phyloP scores from a whole-genome alignment of 2,797 vertebrate genomes.

The Otus scops region DNA sequence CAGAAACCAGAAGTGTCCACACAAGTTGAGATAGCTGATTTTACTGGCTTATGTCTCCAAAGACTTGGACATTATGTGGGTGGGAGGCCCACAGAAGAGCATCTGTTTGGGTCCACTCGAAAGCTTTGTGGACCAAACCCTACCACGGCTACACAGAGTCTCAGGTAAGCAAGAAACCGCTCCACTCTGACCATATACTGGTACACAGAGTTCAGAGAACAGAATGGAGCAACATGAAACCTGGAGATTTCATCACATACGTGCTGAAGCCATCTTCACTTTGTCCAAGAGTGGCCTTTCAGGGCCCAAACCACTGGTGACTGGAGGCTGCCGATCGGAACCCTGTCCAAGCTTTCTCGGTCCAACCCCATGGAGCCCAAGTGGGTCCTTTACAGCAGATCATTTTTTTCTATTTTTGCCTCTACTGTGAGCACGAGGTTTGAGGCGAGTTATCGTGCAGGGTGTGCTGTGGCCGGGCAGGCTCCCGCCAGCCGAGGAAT shows the following conservation, averaged over 20 bases:
- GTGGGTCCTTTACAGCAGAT: background rate
- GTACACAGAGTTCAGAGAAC: background rate
- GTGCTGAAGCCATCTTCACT: background rate
- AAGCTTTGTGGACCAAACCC: background rate
- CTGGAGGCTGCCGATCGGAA: background rate
- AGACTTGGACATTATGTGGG: background rate
- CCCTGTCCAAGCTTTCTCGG: background rate
- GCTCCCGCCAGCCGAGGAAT: background rate
- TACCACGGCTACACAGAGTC: background rate
- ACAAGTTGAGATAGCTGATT: background rate
- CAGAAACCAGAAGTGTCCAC: background rate
- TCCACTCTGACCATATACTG: background rate
- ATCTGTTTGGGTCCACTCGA: background rate
- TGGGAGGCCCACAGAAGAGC: background rate
- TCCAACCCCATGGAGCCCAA: background rate
- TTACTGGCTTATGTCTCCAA: background rate
- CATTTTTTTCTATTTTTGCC: background rate
- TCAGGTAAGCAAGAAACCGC: background rate
- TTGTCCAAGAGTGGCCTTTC: background rate
- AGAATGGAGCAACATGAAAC: background rate
- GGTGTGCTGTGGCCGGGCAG: background rate
- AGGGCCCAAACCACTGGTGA: background rate
- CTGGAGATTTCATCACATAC: accelerated
- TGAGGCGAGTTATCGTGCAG: accelerated
- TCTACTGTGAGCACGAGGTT: accelerated